Base-by-base conservation (phyloP, 2,113 vertebrate genomes). In the Notarius lentiginosus region DNA sequence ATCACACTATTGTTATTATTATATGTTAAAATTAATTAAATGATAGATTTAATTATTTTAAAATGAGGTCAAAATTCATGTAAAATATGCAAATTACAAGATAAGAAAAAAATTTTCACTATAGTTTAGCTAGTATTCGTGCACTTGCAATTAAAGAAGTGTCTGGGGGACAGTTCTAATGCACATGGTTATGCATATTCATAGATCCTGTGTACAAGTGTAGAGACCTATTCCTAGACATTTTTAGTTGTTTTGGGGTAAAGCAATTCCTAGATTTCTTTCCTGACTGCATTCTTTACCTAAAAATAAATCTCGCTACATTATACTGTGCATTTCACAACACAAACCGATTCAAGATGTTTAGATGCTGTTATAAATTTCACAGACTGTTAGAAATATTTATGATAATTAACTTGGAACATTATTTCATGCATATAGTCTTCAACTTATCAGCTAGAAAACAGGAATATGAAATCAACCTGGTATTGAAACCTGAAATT, bases 401-500 rank as follows among this genome's bases (percentile, higher is more conserved):
- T 20, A n/a, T 30, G 68, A 53, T 20, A 63, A 72, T 58, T 47
- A 47, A 58, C 1, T 51, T 10, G 6, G 6, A 85, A 77, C 15
- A 51, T 63, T 51, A 60, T 34, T 34, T 76, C 51, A 51, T n/a
- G 22, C 49, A 56, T 56, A 24, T 27, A 53, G 58, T 34, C 24
- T 56, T 56, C 73, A 81, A 15, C 24, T 41, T 49, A 76, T 61
- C 20, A n/a, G 7, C 24, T 81, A 66, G n/a, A 87, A 2, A 84
- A 79, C 30, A 1, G 49, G 30, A n/a, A 58, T 63, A 63, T 63
- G 15, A 80, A 87, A 81, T 82, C 65, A 77, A 68, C 47, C 76
- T 51, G 30, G 47, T 87, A 53, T 75, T 79, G 63, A 60, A 84
- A 81, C 76, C 58, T 61, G 85, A 83, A 83, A 63, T 56, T 49